phyloP scores from a whole-genome alignment of 2,797 vertebrate genomes.

The Chiloscyllium punctatum region DNA sequence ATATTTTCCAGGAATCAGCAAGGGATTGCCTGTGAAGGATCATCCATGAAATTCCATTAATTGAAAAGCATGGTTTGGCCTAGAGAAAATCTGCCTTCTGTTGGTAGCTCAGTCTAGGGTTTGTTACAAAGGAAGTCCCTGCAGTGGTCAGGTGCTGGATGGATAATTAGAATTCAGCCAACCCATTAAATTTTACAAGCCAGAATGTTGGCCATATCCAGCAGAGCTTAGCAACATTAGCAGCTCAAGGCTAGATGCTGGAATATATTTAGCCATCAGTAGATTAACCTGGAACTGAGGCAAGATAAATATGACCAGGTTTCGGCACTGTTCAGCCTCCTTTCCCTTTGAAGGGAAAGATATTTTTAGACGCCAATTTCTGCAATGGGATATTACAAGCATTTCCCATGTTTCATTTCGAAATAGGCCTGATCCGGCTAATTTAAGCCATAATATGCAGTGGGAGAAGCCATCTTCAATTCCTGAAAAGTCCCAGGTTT shows the following conservation, averaged over 20 bases:
- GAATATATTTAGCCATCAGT: background rate
- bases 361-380: background rate
- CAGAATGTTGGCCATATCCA: background rate
- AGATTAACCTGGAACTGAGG: background rate
- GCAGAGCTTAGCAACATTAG: background rate
- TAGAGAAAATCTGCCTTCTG: background rate
- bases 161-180: slow-evolving; percentile 21
- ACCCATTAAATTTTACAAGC: background rate
- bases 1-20: background rate
- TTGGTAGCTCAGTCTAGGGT: background rate
- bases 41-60: background rate
- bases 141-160: background rate
- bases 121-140: background rate
- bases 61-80: no score
- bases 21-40: background rate
- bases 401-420: background rate
- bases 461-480: background rate
- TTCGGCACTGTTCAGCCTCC: background rate
- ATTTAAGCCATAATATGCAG: background rate
- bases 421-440: background rate
- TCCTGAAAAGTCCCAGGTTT: background rate
- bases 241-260: background rate
- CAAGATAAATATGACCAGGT: background rate
- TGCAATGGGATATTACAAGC: no score
- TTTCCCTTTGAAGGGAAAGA: background rate